These are phyloP conservation scores for Ypsolopha scabrella DNA, from an alignment of 2,888 invertebrate genomes.

Conservation along the genomic window DNA sequence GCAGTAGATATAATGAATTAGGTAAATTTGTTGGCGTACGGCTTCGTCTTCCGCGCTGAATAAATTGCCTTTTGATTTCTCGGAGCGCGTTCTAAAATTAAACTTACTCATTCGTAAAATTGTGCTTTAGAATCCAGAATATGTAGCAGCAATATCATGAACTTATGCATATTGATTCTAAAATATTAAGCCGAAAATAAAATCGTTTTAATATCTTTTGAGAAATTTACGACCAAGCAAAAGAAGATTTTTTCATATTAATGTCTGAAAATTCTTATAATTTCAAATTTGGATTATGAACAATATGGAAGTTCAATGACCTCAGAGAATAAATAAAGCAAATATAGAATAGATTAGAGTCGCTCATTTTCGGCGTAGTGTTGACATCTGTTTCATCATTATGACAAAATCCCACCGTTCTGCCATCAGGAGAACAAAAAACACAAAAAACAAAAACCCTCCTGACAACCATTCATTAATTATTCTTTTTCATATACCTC, in stretches of 20 bases:
- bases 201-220: no score
- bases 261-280: background rate
- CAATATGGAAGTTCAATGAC: slow-evolving; percentile 3
- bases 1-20: background rate
- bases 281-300: no score
- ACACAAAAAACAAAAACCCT: slow-evolving; percentile 21
- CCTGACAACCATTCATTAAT: slow-evolving; percentile 51
- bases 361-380: slow-evolving; percentile 32
- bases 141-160: no score
- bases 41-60: background rate
- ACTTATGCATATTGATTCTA: no score
- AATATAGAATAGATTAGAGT: slow-evolving; percentile 7
- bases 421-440: slow-evolving; percentile 31
- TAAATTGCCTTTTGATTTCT: no score
- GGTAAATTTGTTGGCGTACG: background rate
- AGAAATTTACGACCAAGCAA: no score
- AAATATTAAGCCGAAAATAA: no score
- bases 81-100: no score
- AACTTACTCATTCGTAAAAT: no score
- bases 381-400: slow-evolving; percentile 58
- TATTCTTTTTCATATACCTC: slow-evolving; percentile 62
- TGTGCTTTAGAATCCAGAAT: no score
- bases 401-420: slow-evolving; percentile 17
- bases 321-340: background rate
- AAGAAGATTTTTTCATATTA: background rate